Conservation (phyloP, 2,113 vertebrate genomes). For the Martes martes region DNA sequence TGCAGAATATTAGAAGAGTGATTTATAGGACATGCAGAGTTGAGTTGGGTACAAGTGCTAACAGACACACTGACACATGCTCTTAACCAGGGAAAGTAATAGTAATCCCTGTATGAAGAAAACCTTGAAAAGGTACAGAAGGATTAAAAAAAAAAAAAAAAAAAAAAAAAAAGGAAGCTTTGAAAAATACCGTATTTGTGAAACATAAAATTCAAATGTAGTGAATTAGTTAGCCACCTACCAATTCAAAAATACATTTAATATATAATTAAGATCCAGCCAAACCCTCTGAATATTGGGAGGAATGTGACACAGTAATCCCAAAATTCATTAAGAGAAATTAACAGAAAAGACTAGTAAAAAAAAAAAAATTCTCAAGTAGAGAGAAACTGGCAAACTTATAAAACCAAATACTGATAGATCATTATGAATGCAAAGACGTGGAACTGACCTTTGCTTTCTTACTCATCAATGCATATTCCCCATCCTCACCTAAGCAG, state of each 20-base stretch:
- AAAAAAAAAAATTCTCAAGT: not conserved
- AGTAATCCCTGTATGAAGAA: not conserved
- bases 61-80: not conserved
- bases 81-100: not conserved
- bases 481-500: not conserved
- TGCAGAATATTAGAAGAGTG: not conserved
- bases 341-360: not conserved
- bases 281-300: not conserved
- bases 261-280: not conserved
- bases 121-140: not conserved
- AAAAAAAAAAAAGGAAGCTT: not conserved
- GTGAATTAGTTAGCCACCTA: not conserved
- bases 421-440: not conserved
- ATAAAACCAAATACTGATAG: not conserved
- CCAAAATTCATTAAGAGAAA: constrained; percentile 20
- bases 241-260: not conserved
- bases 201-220: not conserved
- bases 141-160: not conserved
- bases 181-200: not conserved
- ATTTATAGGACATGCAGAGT: not conserved
- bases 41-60: not conserved
- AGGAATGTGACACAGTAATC: not conserved
- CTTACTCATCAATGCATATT: not conserved
- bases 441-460: not conserved
- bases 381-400: not conserved